These are phyloP conservation scores for Cheilosia impressa DNA, from an alignment of 2,888 invertebrate species.

Conservation along the genomic window DNA sequence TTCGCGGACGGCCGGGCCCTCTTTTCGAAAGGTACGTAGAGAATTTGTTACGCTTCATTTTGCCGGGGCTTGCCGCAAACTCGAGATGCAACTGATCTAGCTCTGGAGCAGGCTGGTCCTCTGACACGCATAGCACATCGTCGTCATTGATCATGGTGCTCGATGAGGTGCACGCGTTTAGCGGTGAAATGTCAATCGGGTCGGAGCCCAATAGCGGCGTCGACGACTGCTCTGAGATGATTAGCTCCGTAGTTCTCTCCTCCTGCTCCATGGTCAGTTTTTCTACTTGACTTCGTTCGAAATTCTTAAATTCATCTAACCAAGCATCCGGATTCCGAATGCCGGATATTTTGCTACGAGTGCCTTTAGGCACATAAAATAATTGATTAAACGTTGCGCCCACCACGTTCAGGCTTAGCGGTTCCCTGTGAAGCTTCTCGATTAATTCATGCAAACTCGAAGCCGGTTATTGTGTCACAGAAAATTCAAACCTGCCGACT, in stretches of 20 bases:
- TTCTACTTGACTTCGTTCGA: conserved; percentile 43
- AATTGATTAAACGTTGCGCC: conserved; percentile 45
- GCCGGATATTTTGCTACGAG: conserved; percentile 59
- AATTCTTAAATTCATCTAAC: conserved; percentile 72
- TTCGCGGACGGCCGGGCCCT: conserved; percentile 91
- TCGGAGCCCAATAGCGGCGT: conserved; percentile 64
- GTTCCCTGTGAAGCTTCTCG: conserved; percentile 1
- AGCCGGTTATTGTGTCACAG: neutral
- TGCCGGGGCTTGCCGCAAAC: conserved; percentile 24
- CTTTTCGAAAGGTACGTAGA: conserved; percentile 84
- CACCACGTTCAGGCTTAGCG: conserved; percentile 7
- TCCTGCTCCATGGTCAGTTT: conserved; percentile 67
- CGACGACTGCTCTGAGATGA: conserved; percentile 55
- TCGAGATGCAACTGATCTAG: conserved; percentile 50
- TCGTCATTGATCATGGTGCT: conserved; percentile 66
- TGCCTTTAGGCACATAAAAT: conserved; percentile 66
- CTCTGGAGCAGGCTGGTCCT: conserved; percentile 58
- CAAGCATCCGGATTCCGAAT: conserved; percentile 63
- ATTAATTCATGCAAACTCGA: conserved; percentile 50
- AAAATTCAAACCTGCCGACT: neutral
- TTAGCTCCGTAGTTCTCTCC: conserved; percentile 60
- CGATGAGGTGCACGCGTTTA: conserved; percentile 67
- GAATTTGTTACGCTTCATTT: conserved; percentile 70
- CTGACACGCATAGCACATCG: conserved; percentile 61
- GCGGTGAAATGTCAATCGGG: conserved; percentile 69